Evolutionary conservation across 2,888 invertebrate species (phyloP).

Genomic region (Empis stercorea): DNA sequence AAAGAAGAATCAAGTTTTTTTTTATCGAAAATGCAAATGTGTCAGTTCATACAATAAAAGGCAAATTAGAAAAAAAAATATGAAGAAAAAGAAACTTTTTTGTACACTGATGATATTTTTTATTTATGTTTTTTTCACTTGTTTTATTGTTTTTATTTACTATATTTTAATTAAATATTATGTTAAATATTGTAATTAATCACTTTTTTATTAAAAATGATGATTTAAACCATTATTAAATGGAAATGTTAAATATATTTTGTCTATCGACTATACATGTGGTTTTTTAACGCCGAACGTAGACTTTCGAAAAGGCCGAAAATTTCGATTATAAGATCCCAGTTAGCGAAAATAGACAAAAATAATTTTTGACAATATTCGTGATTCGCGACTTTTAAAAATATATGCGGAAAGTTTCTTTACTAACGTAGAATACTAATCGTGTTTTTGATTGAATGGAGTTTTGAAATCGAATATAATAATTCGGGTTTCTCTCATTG

Average conservation of each 20-base stretch:
- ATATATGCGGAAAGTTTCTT: too few species aligned
- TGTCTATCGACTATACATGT: constrained; percentile 42
- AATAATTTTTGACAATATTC: too few species aligned
- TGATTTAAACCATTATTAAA: constrained; percentile 29
- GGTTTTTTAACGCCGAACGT: constrained; percentile 53
- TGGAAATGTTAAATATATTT: constrained; percentile 25
- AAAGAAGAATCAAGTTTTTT: too few species aligned
- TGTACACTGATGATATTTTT: too few species aligned
- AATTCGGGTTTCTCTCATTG: too few species aligned
- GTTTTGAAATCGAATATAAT: too few species aligned
- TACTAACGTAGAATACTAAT: too few species aligned
- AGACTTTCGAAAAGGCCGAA: constrained; percentile 24
- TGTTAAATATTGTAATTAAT: constrained; percentile 17
- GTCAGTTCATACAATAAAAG: not conserved
- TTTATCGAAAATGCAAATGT: too few species aligned
- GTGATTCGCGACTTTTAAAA: too few species aligned
- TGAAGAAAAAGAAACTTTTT: not conserved
- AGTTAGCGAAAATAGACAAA: too few species aligned
- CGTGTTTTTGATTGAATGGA: too few species aligned
- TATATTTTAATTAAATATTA: constrained; percentile 19
- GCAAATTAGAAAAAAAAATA: not conserved
- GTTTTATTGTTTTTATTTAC: constrained; percentile 16
- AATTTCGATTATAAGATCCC: too few species aligned
- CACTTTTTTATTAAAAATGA: constrained; percentile 25
- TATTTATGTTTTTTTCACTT: constrained; percentile 16